Base-by-base conservation (phyloP, 2,113 vertebrate genomes). In the Hippolais icterina region DNA sequence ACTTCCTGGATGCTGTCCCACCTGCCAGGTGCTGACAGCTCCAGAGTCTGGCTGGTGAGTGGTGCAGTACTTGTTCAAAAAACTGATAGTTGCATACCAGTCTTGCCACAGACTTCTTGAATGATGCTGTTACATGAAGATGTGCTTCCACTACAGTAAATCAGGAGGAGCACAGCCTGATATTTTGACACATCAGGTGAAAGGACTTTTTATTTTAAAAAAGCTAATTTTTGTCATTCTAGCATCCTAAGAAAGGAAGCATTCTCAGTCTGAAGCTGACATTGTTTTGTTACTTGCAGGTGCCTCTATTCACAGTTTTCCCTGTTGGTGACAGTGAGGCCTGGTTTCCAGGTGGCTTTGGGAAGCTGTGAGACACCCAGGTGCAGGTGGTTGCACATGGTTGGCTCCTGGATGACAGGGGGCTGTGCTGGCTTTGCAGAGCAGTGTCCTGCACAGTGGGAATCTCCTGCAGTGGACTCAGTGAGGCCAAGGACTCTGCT, bases 321-420 rank as follows among this genome's bases (percentile, higher is more conserved):
- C 50, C 2, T 5, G 12, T 7, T 14, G 15, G 2, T 9, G 25
- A 2, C 10, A 4, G 61, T 25, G 18, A 28, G 35, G 10, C 29
- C 56, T 52, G 56, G 33, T 44, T 18, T 10, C 9, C 49, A 24
- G 29, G 4, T 29, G n/a, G 0, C 24, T n/a, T 25, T 9, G 1
- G 90, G 87, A 81, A 15, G 76, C 42, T 42, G 5, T 28, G n/a
- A 39, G 64, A 49, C 27, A 20, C 23, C 25, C 13, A 11, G n/a
- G 2, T 44, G 52, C n/a, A 66, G 56, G 31, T 2, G 3, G 9
- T 1, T 8, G 47, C 5, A 15, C 31, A 0, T 39, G 1, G 0
- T 18, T 46, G 56, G 21, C 24, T 89, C 12, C 46, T 29, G 64
- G n/a, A 1, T 41, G 63, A 1, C 8, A n/a, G 39, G 5, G 15